Conservation (phyloP, 2,113 vertebrate species). For the Sorex araneus region DNA sequence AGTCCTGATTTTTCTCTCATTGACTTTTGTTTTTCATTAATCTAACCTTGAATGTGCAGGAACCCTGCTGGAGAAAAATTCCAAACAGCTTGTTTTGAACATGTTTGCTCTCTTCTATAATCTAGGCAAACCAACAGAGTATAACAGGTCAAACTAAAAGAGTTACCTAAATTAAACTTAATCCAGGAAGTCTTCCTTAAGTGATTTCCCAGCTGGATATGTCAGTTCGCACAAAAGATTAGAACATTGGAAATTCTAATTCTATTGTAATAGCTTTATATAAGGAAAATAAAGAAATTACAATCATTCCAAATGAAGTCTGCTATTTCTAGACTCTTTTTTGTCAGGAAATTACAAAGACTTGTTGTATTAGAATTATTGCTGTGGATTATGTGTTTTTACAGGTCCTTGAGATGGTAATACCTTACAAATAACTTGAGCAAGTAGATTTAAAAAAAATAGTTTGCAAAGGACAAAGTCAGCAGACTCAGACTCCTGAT, state of each 20-base stretch:
- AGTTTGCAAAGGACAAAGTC: slow-evolving; percentile 51
- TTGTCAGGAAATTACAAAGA: slow-evolving; percentile 47
- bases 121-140: slow-evolving; percentile 28
- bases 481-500: background rate
- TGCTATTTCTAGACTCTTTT: background rate
- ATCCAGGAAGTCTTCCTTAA: slow-evolving; percentile 60
- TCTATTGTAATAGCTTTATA: slow-evolving; percentile 49
- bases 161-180: slow-evolving; percentile 61
- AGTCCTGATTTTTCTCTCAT: slow-evolving; percentile 23
- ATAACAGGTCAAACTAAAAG: slow-evolving; percentile 22
- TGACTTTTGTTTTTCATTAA: slow-evolving; percentile 43
- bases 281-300: slow-evolving; percentile 47
- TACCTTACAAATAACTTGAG: slow-evolving; percentile 7
- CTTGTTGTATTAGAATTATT: slow-evolving; percentile 22
- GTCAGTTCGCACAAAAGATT: slow-evolving; percentile 32
- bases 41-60: slow-evolving; percentile 57
- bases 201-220: slow-evolving; percentile 22
- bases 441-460: slow-evolving; percentile 27
- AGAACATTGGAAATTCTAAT: slow-evolving; percentile 18
- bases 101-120: slow-evolving; percentile 57
- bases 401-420: slow-evolving; percentile 12
- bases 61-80: slow-evolving; percentile 49
- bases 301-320: background rate
- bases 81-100: slow-evolving; percentile 59
- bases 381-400: slow-evolving; percentile 2